Evolutionary conservation across 2,113 vertebrate species (phyloP).

Genomic region (Pollimyrus isidori): DNA sequence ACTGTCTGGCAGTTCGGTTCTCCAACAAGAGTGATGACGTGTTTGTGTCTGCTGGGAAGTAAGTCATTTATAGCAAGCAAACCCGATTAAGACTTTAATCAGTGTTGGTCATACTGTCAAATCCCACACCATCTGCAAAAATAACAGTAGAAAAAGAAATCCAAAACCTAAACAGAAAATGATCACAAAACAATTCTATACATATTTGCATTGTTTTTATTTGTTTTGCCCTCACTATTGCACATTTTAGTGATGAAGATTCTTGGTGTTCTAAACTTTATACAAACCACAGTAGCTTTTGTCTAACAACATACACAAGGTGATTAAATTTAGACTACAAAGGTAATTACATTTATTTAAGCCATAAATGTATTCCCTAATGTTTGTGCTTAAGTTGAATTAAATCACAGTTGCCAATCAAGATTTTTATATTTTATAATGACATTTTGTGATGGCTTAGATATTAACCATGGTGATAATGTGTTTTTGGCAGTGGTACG

Average conservation of each 20-base stretch:
- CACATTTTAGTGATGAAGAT: not conserved
- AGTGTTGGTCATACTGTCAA: not conserved
- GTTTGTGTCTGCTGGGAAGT: slow-evolving; percentile 81
- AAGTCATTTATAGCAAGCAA: slow-evolving; percentile 35
- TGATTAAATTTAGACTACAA: not conserved
- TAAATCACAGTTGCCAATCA: not conserved
- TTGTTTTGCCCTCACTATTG: not conserved
- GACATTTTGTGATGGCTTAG: not conserved
- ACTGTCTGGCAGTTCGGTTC: slow-evolving; percentile 55
- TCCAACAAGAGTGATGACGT: slow-evolving; percentile 62
- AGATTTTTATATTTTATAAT: not conserved
- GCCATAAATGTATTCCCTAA: not conserved
- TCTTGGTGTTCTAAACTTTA: not conserved
- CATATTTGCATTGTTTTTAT: not conserved
- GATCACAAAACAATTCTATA: not conserved
- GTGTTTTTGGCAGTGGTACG: slow-evolving; percentile 57
- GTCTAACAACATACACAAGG: not conserved
- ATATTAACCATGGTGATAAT: slow-evolving; percentile 38
- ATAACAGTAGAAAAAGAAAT: not conserved
- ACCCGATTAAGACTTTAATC: not conserved
- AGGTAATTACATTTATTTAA: not conserved
- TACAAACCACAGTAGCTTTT: not conserved
- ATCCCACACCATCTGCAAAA: not conserved
- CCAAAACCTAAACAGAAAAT: not conserved
- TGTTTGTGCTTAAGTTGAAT: not conserved